A percentile compares a stretch with the other conserved stretches of the same genome.
These are phyloP conservation scores for Linyphia triangularis DNA, from an alignment of 2,888 invertebrate species.

Conservation along the genomic window DNA sequence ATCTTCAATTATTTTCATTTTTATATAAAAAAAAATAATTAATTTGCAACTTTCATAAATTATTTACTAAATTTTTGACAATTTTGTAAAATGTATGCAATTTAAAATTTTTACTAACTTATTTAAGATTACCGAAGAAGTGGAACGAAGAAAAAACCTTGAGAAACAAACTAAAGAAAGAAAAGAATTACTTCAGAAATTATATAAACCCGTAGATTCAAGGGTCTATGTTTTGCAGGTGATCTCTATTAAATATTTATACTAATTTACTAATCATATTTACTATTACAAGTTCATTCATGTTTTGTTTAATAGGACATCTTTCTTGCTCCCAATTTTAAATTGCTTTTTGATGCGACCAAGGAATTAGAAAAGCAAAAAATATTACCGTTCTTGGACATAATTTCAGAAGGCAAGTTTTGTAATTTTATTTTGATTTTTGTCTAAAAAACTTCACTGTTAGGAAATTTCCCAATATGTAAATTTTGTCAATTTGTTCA, in stretches of 20 bases:
- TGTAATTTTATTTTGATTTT: not conserved
- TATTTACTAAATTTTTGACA: too few relatives aligned
- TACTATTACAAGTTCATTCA: not conserved
- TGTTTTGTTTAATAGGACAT: slow-evolving; percentile 38
- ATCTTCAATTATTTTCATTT: too few relatives aligned
- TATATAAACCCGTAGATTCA: slow-evolving; percentile 22
- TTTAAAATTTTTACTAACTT: too few relatives aligned
- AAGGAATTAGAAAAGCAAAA: slow-evolving; percentile 5
- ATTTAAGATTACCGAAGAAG: slow-evolving; percentile 37
- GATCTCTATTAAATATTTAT: not conserved
- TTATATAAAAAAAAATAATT: too few relatives aligned
- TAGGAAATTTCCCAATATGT: too few relatives aligned
- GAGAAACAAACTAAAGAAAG: slow-evolving; percentile 13
- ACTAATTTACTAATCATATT: not conserved
- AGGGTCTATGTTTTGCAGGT: slow-evolving; percentile 39
- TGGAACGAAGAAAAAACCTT: slow-evolving; percentile 18
- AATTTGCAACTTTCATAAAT: too few relatives aligned
- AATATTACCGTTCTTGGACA: slow-evolving; percentile 14
- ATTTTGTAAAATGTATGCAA: too few relatives aligned
- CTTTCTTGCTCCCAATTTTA: slow-evolving; percentile 39
- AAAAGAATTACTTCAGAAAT: slow-evolving; percentile 9
- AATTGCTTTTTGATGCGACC: slow-evolving; percentile 22
- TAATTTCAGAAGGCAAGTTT: slow-evolving; percentile 52
- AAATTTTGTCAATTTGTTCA: too few relatives aligned
- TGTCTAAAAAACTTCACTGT: not conserved